Conservation (phyloP, 2,113 vertebrate species). For the Dasyprocta punctata region DNA sequence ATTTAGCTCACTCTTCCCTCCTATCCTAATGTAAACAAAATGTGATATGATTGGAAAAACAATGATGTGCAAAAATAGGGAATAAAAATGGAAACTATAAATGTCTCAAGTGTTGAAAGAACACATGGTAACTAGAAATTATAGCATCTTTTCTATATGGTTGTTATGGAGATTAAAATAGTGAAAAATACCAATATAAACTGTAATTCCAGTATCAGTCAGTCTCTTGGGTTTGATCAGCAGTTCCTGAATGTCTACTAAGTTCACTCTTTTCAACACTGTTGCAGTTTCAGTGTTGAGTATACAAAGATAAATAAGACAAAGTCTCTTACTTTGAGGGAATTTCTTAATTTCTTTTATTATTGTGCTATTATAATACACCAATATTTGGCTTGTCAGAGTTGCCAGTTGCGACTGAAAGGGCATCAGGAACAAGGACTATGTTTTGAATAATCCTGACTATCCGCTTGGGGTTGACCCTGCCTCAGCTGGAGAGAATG, state of each 20-base stretch:
- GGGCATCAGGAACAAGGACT: neutral
- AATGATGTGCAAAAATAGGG: neutral
- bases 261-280: neutral
- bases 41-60: neutral
- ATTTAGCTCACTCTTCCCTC: neutral
- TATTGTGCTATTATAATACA: neutral
- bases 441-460: neutral
- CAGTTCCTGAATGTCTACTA: neutral
- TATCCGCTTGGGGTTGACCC: neutral
- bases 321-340: neutral
- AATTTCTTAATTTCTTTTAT: constrained; percentile 8
- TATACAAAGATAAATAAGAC: neutral
- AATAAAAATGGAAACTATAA: neutral
- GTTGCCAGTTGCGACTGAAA: constrained; percentile 32
- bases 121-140: neutral
- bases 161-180: neutral
- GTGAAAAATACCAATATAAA: neutral
- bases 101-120: neutral
- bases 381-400: neutral
- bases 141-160: neutral
- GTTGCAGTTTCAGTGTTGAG: neutral
- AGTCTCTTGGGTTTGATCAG: neutral
- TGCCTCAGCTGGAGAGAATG: constrained; percentile 38
- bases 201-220: neutral
- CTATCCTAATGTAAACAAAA: neutral